phyloP scores from a whole-genome alignment of 2,888 invertebrate species.

The Hyalella azteca region DNA sequence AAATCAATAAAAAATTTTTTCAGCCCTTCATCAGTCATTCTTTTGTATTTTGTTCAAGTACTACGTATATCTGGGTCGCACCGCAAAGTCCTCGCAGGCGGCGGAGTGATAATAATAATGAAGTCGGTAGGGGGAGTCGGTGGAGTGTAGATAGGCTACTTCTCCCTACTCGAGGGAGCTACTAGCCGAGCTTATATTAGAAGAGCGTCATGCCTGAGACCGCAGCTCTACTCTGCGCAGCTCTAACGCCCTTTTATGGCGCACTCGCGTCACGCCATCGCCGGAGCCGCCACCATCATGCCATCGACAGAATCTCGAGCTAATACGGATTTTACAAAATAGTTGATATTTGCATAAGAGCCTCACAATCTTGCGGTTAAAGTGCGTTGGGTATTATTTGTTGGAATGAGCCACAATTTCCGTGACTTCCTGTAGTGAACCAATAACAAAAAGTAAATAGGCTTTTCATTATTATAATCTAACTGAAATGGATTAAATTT shows the following conservation, averaged over 20 bases:
- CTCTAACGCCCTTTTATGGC: slow-evolving; percentile 28
- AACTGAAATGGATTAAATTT: too few relatives aligned
- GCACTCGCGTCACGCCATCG: slow-evolving; percentile 1
- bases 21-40: too few relatives aligned
- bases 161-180: neutral
- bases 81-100: too few relatives aligned
- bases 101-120: slow-evolving; percentile 17
- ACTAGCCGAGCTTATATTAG: neutral
- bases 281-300: neutral
- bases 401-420: too few relatives aligned
- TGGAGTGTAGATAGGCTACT: slow-evolving; percentile 28
- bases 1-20: too few relatives aligned
- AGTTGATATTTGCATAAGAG: neutral
- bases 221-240: neutral
- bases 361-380: neutral
- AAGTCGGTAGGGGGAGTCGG: slow-evolving; percentile 10
- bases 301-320: neutral
- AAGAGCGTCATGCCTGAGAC: slow-evolving; percentile 23
- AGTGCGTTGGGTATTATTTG: too few relatives aligned
- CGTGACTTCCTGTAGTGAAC: too few relatives aligned
- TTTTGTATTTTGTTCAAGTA: too few relatives aligned
- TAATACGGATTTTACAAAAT: neutral
- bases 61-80: too few relatives aligned
- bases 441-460: too few relatives aligned
- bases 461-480: too few relatives aligned